Base-by-base conservation (phyloP, 2,888 invertebrate genomes). In the Chymomyza amoena region DNA sequence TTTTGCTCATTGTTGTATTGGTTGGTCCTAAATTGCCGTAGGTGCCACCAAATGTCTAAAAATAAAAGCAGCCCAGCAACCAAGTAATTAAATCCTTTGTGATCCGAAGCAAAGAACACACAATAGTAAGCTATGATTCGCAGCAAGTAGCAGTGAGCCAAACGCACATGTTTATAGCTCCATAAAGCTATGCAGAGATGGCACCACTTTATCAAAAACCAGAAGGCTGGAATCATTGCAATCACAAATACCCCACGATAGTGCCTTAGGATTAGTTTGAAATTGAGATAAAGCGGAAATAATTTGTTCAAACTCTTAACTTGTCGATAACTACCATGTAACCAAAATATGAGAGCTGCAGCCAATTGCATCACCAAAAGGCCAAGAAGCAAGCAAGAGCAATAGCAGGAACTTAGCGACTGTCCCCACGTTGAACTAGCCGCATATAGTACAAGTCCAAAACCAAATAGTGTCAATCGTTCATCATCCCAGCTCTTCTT, bases 81-180 rank as follows among this genome's bases (percentile, higher is more conserved):
- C 4, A 2, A 1, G 32, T 61, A 61, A 2, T 66, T 60, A 9
- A 78, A 78, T 0, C 1, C 1, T 4, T 0, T 2, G 56, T 72
- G 20, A 39, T 73, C 73, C 56, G 81, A 81, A 6, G 79, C 36
- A 6, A 16, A 6, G 2, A 86, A 62, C 0, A 81, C 51, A 1
- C 59, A 0, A n/a, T 68, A 75, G 0, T 73, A 39, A 4, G 70
- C 54, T 4, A 54, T 1, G 1, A 10, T 0, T 5, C 69, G 65
- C 18, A 77, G 2, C 0, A 75, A 0, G 0, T 59, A 28, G 0
- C 16, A 16, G 9, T 73, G 59, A 0, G 15, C 0, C 0, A 4
- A 0, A 0, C 52, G 52, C 20, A 70, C 16, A 1, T 7, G 0
- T 0, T 0, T 2, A 6, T 18, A 13, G 1, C 36, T 54, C 70